phyloP scores from a whole-genome alignment of 2,888 invertebrate species.

The Mamestra brassicae region DNA sequence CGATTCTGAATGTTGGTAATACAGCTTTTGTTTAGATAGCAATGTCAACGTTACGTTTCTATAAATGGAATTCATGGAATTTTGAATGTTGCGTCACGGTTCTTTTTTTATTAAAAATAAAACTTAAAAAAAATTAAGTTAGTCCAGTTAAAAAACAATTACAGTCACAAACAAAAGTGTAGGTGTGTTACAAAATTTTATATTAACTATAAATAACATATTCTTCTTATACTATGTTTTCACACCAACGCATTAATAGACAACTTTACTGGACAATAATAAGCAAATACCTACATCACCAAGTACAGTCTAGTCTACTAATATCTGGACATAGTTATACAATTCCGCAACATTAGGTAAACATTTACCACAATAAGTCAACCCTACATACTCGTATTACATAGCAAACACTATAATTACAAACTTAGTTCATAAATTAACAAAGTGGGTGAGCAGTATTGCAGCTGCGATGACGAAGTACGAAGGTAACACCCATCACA shows the following conservation, averaged over 20 bases:
- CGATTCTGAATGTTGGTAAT: neutral
- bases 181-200: neutral
- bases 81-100: neutral
- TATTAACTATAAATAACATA: too few relatives aligned
- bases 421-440: constrained; percentile 50
- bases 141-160: too few relatives aligned
- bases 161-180: neutral
- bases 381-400: constrained; percentile 6
- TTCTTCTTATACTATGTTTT: neutral
- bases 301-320: neutral
- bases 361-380: constrained; percentile 30
- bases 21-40: neutral
- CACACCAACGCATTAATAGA: neutral
- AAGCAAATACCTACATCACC: neutral
- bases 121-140: too few relatives aligned
- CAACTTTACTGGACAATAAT: neutral
- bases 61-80: neutral
- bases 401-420: constrained; percentile 59
- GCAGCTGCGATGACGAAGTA: constrained; percentile 55
- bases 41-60: neutral
- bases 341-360: constrained; percentile 25
- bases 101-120: too few relatives aligned
- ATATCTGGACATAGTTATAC: neutral
- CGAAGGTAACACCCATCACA: constrained; percentile 60
- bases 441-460: constrained; percentile 52